These are phyloP conservation scores for Tragelaphus scriptus DNA, from an alignment of 2,113 vertebrate species.

Conservation along the genomic window DNA sequence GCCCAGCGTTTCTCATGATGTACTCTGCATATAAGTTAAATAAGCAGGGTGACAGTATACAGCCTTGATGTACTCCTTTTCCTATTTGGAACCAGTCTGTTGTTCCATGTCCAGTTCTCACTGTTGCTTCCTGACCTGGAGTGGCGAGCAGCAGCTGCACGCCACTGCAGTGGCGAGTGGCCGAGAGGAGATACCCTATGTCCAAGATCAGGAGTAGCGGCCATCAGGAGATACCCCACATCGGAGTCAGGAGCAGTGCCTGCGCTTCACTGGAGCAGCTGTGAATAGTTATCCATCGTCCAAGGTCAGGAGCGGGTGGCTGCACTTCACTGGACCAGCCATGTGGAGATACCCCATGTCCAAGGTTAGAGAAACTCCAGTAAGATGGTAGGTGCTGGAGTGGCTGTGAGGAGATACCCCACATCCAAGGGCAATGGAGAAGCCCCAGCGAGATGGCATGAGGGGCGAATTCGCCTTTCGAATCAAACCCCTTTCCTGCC, in stretches of 20 bases:
- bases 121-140: neutral
- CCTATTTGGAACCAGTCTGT: neutral
- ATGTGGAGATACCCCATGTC: neutral
- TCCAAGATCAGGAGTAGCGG: neutral
- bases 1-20: neutral
- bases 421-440: neutral
- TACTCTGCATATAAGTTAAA: neutral
- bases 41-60: neutral
- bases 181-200: neutral
- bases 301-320: accelerated
- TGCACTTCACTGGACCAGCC: neutral
- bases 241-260: neutral
- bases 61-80: neutral
- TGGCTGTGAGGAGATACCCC: neutral
- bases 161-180: accelerated
- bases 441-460: neutral
- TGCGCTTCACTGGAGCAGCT: too few relatives aligned
- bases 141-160: accelerated
- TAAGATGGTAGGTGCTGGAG: neutral
- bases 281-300: too few relatives aligned
- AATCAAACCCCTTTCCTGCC: neutral
- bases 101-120: neutral
- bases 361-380: neutral
- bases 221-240: neutral
- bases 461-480: neutral